Base-by-base conservation (phyloP, 2,888 invertebrate genomes). In the Scaeva pyrastri region DNA sequence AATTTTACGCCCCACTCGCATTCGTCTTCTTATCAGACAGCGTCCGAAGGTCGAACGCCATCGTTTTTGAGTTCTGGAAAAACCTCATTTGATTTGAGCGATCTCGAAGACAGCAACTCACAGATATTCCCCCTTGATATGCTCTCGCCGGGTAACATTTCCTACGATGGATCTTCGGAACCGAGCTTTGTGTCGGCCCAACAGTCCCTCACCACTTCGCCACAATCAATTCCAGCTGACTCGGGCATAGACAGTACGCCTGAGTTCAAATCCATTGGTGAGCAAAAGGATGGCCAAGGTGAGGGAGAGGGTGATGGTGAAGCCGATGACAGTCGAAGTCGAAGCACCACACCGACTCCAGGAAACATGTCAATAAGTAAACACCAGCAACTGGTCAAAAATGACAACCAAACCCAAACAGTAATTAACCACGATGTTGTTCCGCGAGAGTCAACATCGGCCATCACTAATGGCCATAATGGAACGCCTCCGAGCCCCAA, bases 11-110 rank as follows among this genome's bases (percentile, higher is more conserved):
- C 95, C 36, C 95, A 94, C 80, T 95, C 95, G 7, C 93, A 95
- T 75, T 95, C 95, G 36, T 95, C 95, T 21, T 95, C 95, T 2
- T 95, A 95, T 91, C 95, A 95, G 89, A 95, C 95, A 0, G 95
- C 95, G 12, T 95, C 95, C 1, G 95, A 94, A 88, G 95, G 95
- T 80, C 94, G 93, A 74, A 93, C 93, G 0, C 94, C 94, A 23
- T 94, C 94, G 90, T 94, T 94, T 93, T 94, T 94, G 21, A 91
- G 91, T 76, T 92, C 93, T 83, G 94, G 94, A 31, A 94, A 93
- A 88, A 93, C 93, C 82, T 92, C 92, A 26, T 90, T 91, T 45
- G 92, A 92, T 75, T 88, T 89, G 36, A 90, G 90, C 36, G 92
- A 92, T 88, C 91, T 91, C 0, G 92, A 92, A 64, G 91, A 91